Evolutionary conservation across 35 echinoderm and acorn worm species (phyloP).

Genomic region (Strongylocentrotus purpuratus): DNA sequence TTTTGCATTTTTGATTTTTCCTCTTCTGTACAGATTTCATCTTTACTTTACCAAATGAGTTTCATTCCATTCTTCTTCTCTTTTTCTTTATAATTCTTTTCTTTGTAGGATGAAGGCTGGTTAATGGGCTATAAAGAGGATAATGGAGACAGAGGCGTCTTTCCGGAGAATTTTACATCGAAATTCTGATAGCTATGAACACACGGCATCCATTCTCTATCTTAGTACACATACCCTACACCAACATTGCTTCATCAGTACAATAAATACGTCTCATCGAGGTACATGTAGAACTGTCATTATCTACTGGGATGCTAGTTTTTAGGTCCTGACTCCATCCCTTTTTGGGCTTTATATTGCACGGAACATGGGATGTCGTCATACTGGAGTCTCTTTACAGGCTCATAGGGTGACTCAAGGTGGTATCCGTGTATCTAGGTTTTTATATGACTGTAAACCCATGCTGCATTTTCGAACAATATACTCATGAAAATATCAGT

Average conservation of each 20-base stretch:
- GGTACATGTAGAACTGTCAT: neutral
- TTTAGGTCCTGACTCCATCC: no score
- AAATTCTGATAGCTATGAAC: neutral
- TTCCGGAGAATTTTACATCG: constrained; percentile 57
- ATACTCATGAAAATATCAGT: neutral
- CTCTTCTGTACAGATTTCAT: neutral
- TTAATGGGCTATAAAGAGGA: constrained; percentile 40
- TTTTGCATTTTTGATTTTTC: no score
- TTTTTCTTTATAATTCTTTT: neutral
- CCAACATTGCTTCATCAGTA: neutral
- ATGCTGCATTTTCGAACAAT: neutral
- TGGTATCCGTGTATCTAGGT: no score
- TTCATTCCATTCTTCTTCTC: neutral
- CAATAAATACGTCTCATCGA: neutral
- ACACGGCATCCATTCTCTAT: neutral
- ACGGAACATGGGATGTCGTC: no score
- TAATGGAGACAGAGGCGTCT: constrained; percentile 41
- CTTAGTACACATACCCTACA: neutral
- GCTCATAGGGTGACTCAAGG: no score
- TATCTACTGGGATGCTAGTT: neutral
- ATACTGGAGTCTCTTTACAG: no score
- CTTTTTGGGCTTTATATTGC: no score
- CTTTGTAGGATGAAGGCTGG: constrained; percentile 60
- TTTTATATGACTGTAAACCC: neutral
- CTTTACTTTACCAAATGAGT: neutral